These are phyloP conservation scores for Ciconia maguari DNA, from an alignment of 2,113 vertebrate species.

Conservation along the genomic window DNA sequence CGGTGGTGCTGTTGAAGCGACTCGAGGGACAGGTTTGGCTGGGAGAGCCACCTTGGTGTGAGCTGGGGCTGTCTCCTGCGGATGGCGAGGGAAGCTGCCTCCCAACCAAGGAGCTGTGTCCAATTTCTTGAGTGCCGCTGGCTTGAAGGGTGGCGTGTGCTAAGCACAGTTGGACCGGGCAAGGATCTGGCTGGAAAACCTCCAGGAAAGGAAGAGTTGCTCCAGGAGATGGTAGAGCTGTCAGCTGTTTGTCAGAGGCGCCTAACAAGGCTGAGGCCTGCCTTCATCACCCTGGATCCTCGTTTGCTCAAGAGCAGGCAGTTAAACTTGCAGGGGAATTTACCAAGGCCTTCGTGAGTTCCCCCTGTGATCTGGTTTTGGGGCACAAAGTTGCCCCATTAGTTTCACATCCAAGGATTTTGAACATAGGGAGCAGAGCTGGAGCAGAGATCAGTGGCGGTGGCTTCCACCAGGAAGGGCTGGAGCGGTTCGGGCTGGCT, in stretches of 20 bases:
- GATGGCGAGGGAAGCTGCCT: neutral
- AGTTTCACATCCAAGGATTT: neutral
- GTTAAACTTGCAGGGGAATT: neutral
- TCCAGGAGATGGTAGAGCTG: neutral
- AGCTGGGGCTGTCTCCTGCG: neutral
- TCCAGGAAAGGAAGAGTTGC: neutral
- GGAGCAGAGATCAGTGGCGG: neutral
- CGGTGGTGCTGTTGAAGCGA: neutral
- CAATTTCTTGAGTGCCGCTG: neutral
- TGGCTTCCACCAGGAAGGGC: neutral
- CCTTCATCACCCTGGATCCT: neutral
- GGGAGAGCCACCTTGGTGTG: neutral
- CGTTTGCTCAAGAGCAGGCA: neutral
- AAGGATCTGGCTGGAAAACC: neutral
- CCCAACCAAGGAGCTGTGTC: neutral
- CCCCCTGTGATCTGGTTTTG: neutral
- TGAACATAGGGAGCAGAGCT: neutral
- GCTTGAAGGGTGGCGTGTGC: neutral
- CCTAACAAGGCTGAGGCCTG: neutral
- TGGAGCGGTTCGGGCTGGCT: neutral
- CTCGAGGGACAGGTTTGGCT: fast-evolving
- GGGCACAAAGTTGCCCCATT: neutral
- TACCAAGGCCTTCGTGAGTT: fast-evolving
- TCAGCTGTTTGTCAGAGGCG: neutral
- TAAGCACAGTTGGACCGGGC: neutral